phyloP scores from a whole-genome alignment of 2,113 vertebrate species.

The Noctilio leporinus region DNA sequence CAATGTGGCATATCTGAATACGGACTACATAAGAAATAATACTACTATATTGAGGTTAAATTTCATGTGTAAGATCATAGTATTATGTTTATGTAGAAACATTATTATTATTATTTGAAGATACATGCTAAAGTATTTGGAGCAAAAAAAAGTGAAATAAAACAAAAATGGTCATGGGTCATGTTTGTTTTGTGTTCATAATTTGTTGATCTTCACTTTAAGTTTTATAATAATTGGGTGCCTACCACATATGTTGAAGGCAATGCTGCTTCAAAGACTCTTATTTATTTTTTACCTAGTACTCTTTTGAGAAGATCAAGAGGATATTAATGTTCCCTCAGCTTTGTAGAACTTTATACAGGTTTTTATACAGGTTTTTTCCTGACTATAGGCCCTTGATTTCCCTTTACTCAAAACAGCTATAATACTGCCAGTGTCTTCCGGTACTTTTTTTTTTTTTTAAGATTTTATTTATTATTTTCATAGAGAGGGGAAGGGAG shows the following conservation, averaged over 20 bases:
- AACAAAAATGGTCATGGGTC: rapidly evolving
- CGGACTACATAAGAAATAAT: neutral
- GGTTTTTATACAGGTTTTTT: neutral
- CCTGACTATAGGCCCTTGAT: neutral
- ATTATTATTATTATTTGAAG: neutral
- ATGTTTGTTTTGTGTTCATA: neutral
- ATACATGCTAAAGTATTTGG: neutral
- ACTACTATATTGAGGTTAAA: neutral
- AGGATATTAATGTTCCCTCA: neutral
- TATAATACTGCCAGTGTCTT: neutral
- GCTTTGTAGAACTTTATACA: neutral
- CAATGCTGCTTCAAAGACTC: neutral
- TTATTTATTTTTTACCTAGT: neutral
- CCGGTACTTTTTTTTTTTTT: neutral
- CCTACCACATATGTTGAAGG: neutral
- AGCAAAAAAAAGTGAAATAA: rapidly evolving
- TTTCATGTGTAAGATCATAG: neutral
- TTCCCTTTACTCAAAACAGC: neutral
- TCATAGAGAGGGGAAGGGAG: too few species aligned
- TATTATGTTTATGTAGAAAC: neutral
- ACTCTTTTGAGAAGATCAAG: neutral
- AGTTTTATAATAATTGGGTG: neutral
- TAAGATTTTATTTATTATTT: too few species aligned
- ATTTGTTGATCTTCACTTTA: neutral
- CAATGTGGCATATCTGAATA: neutral